Base-by-base conservation (phyloP, 2,888 invertebrate species). In the Stegana nigrithorax region DNA sequence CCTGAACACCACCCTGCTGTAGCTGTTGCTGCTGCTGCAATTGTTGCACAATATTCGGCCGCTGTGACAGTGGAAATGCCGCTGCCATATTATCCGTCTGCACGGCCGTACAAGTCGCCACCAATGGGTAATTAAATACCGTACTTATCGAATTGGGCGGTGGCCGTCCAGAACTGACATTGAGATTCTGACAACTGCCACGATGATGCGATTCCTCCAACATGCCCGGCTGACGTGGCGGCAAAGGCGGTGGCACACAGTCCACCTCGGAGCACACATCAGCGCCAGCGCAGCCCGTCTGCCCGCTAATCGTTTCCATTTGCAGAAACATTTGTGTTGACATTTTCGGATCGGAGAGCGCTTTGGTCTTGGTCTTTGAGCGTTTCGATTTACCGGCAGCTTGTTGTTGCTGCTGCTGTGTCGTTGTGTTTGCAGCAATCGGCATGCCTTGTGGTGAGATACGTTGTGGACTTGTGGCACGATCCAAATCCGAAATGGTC, bases 201-300 rank as follows among this genome's bases (percentile, higher is more conserved):
- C 79, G 71, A 26, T 73, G 68, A 6, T 63, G 62, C 14, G 65
- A 32, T 68, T 86, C 86, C 45, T 83, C 80, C 80, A 86, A 72
- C 84, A 86, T 84, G 59, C 87, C 87, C 10, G 87, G 87, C 75
- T 88, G 87, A 72, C 90, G 87, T 21, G 90, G 90, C 62, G 90
- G 90, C 73, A 90, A 83, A 26, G 90, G 90, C 70, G 90, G 90
- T 62, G 88, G 88, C 71, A 83, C 71, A 71, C 72, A 71, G 21
- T 75, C 74, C 8, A 67, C 62, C 47, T 72, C 78, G 4, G 74
- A 32, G 0, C 53, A 77, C 65, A 72, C 51, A 42, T 66, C 70
- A 6, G 67, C 78, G 44, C 69, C 67, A 6, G 68, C 70, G 2
- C 56, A 63, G 21, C 60, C 60, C 0, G 32, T n/a, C n/a, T 32